Evolutionary conservation across 2,113 vertebrate species (phyloP).

Genomic region (Anser brachyrhynchus): DNA sequence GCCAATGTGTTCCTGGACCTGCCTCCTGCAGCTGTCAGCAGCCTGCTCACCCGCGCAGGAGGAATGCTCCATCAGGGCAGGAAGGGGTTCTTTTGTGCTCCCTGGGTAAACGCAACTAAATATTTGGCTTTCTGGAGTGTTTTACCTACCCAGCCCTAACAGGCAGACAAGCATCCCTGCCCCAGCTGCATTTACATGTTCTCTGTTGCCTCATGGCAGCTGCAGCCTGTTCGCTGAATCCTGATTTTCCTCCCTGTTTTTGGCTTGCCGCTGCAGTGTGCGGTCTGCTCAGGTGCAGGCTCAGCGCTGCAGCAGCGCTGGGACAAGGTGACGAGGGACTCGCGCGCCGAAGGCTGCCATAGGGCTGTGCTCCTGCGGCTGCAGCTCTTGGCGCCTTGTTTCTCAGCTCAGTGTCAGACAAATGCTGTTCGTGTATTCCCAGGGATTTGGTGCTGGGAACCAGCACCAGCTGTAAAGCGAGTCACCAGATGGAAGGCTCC

Average conservation of each 20-base stretch:
- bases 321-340: background rate
- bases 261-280: background rate
- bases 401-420: background rate
- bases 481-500: background rate
- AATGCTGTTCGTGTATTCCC: accelerated
- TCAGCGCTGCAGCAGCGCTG: background rate
- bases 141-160: background rate
- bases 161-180: background rate
- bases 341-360: accelerated
- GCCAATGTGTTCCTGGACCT: background rate
- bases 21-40: background rate
- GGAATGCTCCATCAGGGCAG: background rate
- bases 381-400: background rate
- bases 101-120: background rate
- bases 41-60: background rate
- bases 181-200: background rate
- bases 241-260: background rate
- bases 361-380: background rate
- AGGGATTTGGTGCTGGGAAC: background rate
- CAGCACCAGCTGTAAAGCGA: background rate
- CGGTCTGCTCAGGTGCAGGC: background rate
- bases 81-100: background rate
- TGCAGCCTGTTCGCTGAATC: background rate
- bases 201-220: background rate
- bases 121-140: background rate